Base-by-base conservation (phyloP, 2,113 vertebrate species). In the Paracanthobrama guichenoti region DNA sequence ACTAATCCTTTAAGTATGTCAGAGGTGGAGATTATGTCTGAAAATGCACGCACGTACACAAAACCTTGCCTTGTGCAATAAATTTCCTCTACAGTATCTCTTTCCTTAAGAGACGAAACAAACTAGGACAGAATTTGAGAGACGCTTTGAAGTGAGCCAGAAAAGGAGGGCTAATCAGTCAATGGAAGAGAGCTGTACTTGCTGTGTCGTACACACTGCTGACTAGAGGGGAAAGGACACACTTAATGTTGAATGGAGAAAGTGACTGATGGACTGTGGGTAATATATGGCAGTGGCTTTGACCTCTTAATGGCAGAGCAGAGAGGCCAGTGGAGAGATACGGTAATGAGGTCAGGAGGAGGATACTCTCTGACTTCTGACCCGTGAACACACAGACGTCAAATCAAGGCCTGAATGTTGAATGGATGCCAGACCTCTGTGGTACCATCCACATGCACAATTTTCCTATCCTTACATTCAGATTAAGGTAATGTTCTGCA, bases 261-360 rank as follows among this genome's bases (percentile, higher is more conserved):
- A 67, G 74, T 92, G 90, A 92, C 89, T 90, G 89, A 93, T 91
- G 89, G 81, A 69, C 84, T 86, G 83, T 88, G 85, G 85, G 82
- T 85, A 57, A 79, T 90, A 85, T 79, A 92, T 88, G 88, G 69
- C 42, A 62, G 77, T 42, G 72, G 67, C 81, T 91, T 87, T 83
- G 75, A 85, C 77, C 78, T 66, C 50, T 67, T 69, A 50, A 72
- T 81, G 74, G 85, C 80, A 85, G 79, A 69, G 48, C 82, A 87
- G 69, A 81, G 39, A 31, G 77, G n/a, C 44, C 82, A 6, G 78
- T 44, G 67, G 28, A 57, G 73, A 39, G 67, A 55, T 82, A 22
- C 18, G 46, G 83, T 87, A 85, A 85, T 86, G 85, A 88, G 87
- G 83, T 84, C 48, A 84, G 55, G 24, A 44, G 44, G 18, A 46